A percentile compares a stretch with the other conserved stretches of the same genome.
phyloP scores from a whole-genome alignment of 2,888 invertebrate species.

The Schizaphis graminum region DNA sequence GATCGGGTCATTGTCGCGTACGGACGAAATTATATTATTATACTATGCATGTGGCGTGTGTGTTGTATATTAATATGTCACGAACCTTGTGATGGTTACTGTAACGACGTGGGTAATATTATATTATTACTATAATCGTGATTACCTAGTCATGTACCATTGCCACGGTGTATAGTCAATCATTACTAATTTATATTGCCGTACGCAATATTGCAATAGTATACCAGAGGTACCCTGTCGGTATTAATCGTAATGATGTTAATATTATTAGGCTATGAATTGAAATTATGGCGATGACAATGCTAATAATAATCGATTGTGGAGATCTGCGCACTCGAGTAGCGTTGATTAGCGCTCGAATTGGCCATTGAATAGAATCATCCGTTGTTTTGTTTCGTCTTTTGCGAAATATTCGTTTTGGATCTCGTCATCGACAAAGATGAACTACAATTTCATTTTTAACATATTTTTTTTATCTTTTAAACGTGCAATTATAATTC shows the following conservation, averaged over 20 bases:
- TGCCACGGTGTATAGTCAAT: neutral
- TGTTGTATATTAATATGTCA: slow-evolving; percentile 3
- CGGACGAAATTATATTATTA: neutral
- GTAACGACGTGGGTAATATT: neutral
- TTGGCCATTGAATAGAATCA: neutral
- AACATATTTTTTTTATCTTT: neutral
- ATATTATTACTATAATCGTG: neutral
- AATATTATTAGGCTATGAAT: neutral
- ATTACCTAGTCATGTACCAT: neutral
- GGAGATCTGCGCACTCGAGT: neutral
- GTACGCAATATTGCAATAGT: neutral
- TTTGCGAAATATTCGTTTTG: neutral
- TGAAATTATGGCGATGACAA: neutral
- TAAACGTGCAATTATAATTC: neutral
- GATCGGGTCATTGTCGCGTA: slow-evolving; percentile 57
- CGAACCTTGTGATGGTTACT: slow-evolving; percentile 32
- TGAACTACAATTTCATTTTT: neutral
- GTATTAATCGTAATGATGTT: neutral
- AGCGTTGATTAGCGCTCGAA: neutral
- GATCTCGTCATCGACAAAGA: neutral
- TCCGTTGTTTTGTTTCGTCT: neutral
- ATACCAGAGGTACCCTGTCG: neutral
- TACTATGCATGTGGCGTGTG: neutral
- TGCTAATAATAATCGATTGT: neutral
- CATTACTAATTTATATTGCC: neutral